Evolutionary conservation across 2,113 vertebrate species (phyloP), one percentile per base, ranked within the genome.

Genomic region (Psilopogon haemacephalus): DNA sequence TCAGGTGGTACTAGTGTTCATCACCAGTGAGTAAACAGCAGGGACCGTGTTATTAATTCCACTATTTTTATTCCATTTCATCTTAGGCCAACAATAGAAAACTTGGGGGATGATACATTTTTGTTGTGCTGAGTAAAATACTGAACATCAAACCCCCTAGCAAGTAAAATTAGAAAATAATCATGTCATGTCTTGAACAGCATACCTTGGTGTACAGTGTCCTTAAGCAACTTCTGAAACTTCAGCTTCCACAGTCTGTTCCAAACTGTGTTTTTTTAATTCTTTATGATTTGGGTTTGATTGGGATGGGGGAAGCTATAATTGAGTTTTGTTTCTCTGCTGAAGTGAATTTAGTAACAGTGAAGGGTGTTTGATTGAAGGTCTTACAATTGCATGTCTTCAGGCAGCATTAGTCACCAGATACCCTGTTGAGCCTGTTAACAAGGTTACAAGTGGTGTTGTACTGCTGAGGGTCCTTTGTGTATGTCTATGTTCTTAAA

Each of bases 61-160:
- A 71, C 33, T 90, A 80, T 93, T 95, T 93, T 95, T 7, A 84
- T 89, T 94, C 93, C 26, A 93, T 95, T 96, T 95, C 83, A 88
- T 95, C 92, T 94, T 86, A 88, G 86, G 72, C 93, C 90, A 94
- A 91, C 52, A 91, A 75, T 81, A 77, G 76, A n/a, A 70, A 91
- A 80, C 65, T 88, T 72, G 72, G 42, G 54, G 88, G 58, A 79
- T 88, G 85, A 46, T 74, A 71, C 17, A 50, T 77, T 74, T 91
- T 44, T 44, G 77, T 81, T 94, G 62, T 95, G 21, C 62, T 88
- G 86, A 90, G 52, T 74, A 30, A 76, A 93, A 90, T 74, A 64
- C 37, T 68, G 96, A 89, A 91, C 42, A 84, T 74, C 30, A 64
- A 84, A 88, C 86, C 90, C 88, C 86, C 54, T 86, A 81, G 93